Percentiles rank a stretch among this genome's conserved stretches.
Conservation (phyloP, 2,797 vertebrate species). For the Gymnothorax reevesii region DNA sequence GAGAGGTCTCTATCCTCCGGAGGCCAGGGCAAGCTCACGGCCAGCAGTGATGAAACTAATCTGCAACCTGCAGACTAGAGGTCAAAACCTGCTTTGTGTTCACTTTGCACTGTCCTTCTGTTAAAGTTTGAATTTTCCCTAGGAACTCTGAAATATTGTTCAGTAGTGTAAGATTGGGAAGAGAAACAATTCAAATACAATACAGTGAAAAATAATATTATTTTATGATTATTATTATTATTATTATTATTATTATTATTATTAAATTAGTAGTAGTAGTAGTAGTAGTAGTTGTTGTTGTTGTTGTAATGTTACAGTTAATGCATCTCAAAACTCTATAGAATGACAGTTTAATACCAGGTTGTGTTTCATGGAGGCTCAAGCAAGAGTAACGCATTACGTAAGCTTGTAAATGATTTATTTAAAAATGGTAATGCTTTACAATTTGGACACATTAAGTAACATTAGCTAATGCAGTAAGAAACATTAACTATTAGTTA, state of each 20-base stretch:
- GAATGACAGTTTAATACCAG: neutral
- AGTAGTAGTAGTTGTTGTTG: too few relatives aligned
- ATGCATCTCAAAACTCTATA: neutral
- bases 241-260: too few relatives aligned
- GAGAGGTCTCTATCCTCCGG: neutral
- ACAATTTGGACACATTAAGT: too few relatives aligned
- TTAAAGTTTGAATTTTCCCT: neutral
- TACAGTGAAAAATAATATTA: neutral
- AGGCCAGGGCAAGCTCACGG: neutral
- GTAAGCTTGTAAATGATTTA: neutral
- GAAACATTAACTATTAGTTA: too few relatives aligned
- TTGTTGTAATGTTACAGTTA: too few relatives aligned
- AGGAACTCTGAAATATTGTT: neutral
- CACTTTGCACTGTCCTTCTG: neutral
- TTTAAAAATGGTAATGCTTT: too few relatives aligned
- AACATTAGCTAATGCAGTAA: too few relatives aligned
- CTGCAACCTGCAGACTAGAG: neutral
- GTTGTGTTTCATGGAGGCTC: neutral
- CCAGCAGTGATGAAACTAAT: neutral
- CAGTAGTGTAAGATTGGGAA: neutral
- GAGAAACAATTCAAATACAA: too few relatives aligned
- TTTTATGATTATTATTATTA: neutral
- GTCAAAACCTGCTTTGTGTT: neutral
- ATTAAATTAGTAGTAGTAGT: neutral
- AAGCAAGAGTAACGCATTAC: neutral